Evolutionary conservation across 2,888 invertebrate genomes (phyloP), one percentile per base, ranked within the genome.

Genomic region (Tenodera sinensis): DNA sequence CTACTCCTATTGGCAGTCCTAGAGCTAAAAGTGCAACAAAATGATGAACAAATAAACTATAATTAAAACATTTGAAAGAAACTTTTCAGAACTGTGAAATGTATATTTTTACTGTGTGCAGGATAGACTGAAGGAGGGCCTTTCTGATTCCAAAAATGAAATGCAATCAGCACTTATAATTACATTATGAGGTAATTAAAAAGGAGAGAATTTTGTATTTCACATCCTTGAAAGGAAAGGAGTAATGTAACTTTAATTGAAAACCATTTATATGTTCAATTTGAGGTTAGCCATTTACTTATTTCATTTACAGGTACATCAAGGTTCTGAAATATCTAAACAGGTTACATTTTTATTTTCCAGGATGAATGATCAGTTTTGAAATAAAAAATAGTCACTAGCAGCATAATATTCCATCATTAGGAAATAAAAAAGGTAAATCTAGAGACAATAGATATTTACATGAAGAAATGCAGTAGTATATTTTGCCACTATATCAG

Each of bases 71-170:
- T 71, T 71, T 71, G 54, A 71, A 25, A 6, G 20, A 71, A 71
- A 71, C 25, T 71, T 71, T 71, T 71, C 54, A 71, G 54, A 71
- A 71, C 54, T 71, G 54, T 84, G 84, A 34, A 54, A 81, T 81
- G 81, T 87, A 81, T 87, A 87, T 87, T 87, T 87, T 87, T 87
- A 87, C 28, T 81, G 82, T 47, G 87, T n/a, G 82, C 30, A 28
- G n/a, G 84, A 84, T n/a, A 9, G 25, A 54, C n/a, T 30, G 87
- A 81, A 27, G 85, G 25, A 71, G 15, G 54, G 15, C 47, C 85
- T 85, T 81, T 87, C 87, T 34, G 34, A 28, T 86, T 85, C 71
- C 28, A 71, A 28, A 71, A 71, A 20, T 15, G 8, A 71, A 71
- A 71, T 20, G 6, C 54, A 71, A 71, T 71, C 54, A 71, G 54